Base-by-base conservation (phyloP, 2,888 invertebrate species). In the Furcula furcula region DNA sequence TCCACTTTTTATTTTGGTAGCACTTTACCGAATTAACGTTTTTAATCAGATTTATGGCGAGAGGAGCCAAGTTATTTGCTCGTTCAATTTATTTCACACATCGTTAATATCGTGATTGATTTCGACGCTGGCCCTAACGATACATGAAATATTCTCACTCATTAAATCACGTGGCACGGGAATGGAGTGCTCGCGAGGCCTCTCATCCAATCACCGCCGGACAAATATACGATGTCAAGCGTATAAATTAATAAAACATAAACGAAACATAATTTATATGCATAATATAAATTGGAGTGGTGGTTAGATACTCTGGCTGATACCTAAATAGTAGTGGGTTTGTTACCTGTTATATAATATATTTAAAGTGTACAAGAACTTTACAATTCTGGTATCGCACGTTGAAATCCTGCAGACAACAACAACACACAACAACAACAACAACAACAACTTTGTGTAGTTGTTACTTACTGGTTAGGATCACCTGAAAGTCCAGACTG, bases 91-190 rank as follows among this genome's bases (percentile, higher is more conserved):
- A 76, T 82, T 82, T 84, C 65, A 77, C 78, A 75, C 76, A 72
- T 76, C 76, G 74, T 82, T 82, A 84, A 82, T 82, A 82, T 74
- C 74, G 71, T 81, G 80, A 85, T 85, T 83, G 84, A 85, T 85
- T 78, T 76, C 78, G 71, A 74, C 68, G 74, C 74, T 66, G 71
- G 70, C 78, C 75, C 75, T 76, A 81, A 83, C 80, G 83, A 84
- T 79, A 82, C 80, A 79, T 82, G 78, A 82, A 84, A 85, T 77
- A 79, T 82, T 82, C 78, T 65, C 78, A 76, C 75, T 84, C 82
- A 86, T 86, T 84, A 85, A 80, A 79, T 79, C 74, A 76, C 64
- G 69, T 62, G 71, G 67, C 68, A 54, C 69, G 66, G 55, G 64
- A 70, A 65, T 75, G 65, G 72, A 81, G 77, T 70, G 75, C 60